A percentile compares a stretch with the other conserved stretches of the same genome.
Conservation (phyloP, 2,797 vertebrate genomes). For the Uromys caudimaculatus region DNA sequence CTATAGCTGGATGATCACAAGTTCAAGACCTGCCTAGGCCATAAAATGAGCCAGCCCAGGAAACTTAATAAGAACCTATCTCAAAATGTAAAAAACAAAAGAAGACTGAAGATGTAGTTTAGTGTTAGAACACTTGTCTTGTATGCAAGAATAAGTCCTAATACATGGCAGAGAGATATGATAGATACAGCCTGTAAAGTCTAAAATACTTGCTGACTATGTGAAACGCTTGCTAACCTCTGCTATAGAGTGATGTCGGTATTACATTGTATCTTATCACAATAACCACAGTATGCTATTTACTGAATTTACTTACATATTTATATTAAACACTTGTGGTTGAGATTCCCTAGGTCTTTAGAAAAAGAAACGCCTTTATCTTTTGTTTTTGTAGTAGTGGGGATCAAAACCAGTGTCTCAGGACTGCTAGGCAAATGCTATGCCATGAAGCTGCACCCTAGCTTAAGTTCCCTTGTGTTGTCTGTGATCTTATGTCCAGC, state of each 20-base stretch:
- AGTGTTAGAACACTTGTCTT: not conserved
- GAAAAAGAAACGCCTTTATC: not conserved
- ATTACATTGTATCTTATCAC: slow-evolving; percentile 7
- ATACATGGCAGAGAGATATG: not conserved
- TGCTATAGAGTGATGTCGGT: not conserved
- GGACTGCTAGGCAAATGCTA: not conserved
- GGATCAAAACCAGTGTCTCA: not conserved
- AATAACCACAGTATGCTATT: not conserved
- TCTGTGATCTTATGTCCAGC: slow-evolving; percentile 40
- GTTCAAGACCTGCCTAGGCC: not conserved
- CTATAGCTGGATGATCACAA: not conserved
- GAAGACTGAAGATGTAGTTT: not conserved
- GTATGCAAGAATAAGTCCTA: not conserved
- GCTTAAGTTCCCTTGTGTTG: not conserved
- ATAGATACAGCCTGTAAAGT: not conserved
- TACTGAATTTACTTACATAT: slow-evolving; percentile 44
- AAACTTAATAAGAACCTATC: not conserved
- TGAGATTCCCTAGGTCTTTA: not conserved
- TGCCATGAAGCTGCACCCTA: not conserved
- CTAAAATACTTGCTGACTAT: slow-evolving; percentile 43
- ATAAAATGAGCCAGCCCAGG: not conserved
- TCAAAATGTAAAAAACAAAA: not conserved
- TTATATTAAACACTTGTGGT: slow-evolving; percentile 38
- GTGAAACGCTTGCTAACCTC: not conserved
- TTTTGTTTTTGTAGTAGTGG: not conserved